These are phyloP conservation scores for Trematocara marginatum DNA, from an alignment of 2,113 vertebrate genomes.

Conservation along the genomic window DNA sequence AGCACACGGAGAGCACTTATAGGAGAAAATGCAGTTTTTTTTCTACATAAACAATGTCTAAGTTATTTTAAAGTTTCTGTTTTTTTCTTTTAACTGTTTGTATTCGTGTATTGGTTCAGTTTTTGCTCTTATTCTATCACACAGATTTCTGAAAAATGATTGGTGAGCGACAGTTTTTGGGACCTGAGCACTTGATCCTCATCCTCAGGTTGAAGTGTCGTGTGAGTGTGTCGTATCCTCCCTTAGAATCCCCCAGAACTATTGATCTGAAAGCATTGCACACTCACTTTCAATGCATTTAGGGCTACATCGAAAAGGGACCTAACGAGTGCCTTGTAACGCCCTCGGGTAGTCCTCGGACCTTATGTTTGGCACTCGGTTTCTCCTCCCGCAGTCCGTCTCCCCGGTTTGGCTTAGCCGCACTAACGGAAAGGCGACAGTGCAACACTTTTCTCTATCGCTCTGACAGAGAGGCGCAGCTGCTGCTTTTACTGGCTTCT, in stretches of 20 bases:
- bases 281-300: background rate
- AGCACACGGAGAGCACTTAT: background rate
- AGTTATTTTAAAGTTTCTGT: background rate
- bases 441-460: background rate
- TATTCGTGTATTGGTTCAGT: background rate
- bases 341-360: background rate
- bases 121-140: background rate
- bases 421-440: background rate
- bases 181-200: background rate
- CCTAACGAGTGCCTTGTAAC: background rate
- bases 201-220: background rate
- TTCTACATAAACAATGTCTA: background rate
- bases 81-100: background rate
- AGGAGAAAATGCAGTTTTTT: background rate
- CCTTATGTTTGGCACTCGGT: background rate
- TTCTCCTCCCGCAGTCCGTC: background rate
- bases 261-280: background rate
- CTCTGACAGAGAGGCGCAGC: constrained; percentile 68
- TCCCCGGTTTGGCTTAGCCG: background rate
- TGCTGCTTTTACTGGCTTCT: constrained; percentile 43
- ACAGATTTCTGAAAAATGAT: background rate
- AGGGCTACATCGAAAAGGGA: background rate
- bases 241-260: accelerated
- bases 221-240: background rate
- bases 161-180: background rate